Evolutionary conservation across 2,113 vertebrate species (phyloP), one percentile per base, ranked within the genome.

Genomic region (Hystrix cristata): DNA sequence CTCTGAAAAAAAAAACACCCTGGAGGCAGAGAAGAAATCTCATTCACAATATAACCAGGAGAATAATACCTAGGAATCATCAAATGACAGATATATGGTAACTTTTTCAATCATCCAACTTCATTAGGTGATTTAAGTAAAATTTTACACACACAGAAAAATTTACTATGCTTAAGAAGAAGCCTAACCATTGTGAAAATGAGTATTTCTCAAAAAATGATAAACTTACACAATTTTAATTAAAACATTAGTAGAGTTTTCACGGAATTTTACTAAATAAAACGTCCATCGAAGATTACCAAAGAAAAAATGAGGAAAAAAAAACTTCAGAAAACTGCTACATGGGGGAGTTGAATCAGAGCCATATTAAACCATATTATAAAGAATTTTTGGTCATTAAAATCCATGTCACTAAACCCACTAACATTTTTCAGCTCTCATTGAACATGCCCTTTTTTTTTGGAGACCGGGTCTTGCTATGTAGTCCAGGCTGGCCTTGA

Each of bases 181-280:
- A 80, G 18, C 5, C 29, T 87, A 62, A 79, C 65, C 14, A 16
- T 43, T 69, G 11, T 85, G 84, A 79, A 92, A 91, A 31, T 57
- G 59, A 7, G 3, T 34, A n/a, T 88, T 89, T 94, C n/a, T 87
- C 43, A 97, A 60, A 87, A 88, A 95, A 85, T 82, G 76, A 80
- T 55, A 94, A 91, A 76, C 5, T 25, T 59, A 69, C 7, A 76
- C 14, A 90, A 82, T 78, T 86, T 65, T 64, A 88, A 57, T 62
- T 5, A 94, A 94, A 74, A 34, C 65, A 86, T 62, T 59, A 84
- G 31, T 64, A 93, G 43, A 80, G 53, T 76, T 97, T 81, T 60
- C 38, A 53, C 29, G 14, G 15, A 85, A 55, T 38, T 86, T 87
- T 76, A 81, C 23, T 34, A 83, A 81, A 82, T 34, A 79, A 86